Evolutionary conservation across 2,888 invertebrate species (phyloP).

Genomic region (Galerucella calmariensis): DNA sequence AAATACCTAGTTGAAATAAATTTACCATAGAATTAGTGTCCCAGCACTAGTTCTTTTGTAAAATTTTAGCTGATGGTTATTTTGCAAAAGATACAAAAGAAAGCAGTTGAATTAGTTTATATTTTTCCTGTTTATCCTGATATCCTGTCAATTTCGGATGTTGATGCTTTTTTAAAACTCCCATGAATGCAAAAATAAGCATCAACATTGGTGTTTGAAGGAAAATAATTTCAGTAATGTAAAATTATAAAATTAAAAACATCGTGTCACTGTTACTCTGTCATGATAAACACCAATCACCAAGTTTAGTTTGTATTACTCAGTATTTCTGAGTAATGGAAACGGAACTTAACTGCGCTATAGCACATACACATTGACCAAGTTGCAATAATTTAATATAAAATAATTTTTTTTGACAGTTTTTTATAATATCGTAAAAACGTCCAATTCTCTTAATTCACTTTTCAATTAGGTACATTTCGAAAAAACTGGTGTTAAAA

Average conservation of each 20-base stretch:
- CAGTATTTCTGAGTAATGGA: constrained; percentile 39
- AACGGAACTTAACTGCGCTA: constrained; percentile 38
- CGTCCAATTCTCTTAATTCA: constrained; percentile 26
- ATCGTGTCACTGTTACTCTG: constrained; percentile 27
- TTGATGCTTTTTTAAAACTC: constrained; percentile 10
- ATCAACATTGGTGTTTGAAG: constrained; percentile 17
- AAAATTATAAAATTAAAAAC: constrained; percentile 32
- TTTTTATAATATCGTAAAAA: neutral
- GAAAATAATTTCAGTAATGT: constrained; percentile 28
- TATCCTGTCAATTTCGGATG: constrained; percentile 44
- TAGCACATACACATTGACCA: constrained; percentile 23
- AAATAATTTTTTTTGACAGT: neutral
- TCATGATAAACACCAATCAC: constrained; percentile 27
- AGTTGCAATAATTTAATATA: constrained; percentile 9
- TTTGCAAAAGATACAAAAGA: constrained; percentile 37
- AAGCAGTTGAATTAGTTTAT: constrained; percentile 48
- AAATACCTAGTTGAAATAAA: constrained; percentile 37
- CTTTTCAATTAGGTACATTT: constrained; percentile 5
- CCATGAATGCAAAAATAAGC: neutral
- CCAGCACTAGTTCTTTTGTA: constrained; percentile 53
- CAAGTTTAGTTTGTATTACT: constrained; percentile 48
- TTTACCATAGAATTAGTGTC: constrained; percentile 48
- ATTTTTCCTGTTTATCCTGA: constrained; percentile 39
- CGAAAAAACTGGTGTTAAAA: neutral
- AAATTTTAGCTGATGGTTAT: constrained; percentile 37